Conservation (phyloP, 2,797 vertebrate species). For the Limnodromus scolopaceus region DNA sequence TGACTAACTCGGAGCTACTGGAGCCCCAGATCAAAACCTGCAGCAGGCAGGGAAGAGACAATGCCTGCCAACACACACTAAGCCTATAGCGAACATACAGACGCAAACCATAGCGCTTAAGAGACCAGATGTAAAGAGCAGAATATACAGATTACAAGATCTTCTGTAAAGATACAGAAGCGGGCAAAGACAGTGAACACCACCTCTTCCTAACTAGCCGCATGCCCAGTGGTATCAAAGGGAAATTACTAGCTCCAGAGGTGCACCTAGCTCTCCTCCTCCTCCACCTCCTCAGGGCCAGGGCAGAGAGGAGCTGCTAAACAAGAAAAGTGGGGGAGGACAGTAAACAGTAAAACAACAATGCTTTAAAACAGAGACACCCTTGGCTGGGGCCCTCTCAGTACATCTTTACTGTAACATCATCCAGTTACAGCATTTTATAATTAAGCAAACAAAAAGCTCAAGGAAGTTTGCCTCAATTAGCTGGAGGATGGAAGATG, state of each 20-base stretch:
- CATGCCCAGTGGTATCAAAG: background rate
- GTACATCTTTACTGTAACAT: background rate
- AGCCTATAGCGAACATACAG: background rate
- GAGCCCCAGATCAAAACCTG: background rate
- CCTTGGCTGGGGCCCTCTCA: background rate
- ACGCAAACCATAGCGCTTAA: background rate
- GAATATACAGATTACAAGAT: no score
- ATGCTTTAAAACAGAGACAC: constrained; percentile 1
- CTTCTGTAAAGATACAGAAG: no score
- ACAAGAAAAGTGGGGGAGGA: background rate
- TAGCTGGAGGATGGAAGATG: background rate
- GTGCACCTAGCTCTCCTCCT: background rate
- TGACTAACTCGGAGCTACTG: background rate
- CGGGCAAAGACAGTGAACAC: background rate
- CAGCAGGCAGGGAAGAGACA: background rate
- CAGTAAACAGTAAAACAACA: constrained; percentile 4
- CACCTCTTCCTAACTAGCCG: constrained; percentile 23
- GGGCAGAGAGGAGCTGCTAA: background rate
- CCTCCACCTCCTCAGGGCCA: background rate
- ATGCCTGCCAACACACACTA: fast-evolving
- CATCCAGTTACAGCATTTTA: constrained; percentile 15
- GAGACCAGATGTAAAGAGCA: background rate
- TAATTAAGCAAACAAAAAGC: background rate
- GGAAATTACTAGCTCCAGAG: background rate
- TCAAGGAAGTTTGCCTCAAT: background rate